Percentiles rank a stretch among this genome's conserved stretches.
These are phyloP conservation scores for Paracanthobrama guichenoti DNA, from an alignment of 2,113 vertebrate species.

Conservation along the genomic window DNA sequence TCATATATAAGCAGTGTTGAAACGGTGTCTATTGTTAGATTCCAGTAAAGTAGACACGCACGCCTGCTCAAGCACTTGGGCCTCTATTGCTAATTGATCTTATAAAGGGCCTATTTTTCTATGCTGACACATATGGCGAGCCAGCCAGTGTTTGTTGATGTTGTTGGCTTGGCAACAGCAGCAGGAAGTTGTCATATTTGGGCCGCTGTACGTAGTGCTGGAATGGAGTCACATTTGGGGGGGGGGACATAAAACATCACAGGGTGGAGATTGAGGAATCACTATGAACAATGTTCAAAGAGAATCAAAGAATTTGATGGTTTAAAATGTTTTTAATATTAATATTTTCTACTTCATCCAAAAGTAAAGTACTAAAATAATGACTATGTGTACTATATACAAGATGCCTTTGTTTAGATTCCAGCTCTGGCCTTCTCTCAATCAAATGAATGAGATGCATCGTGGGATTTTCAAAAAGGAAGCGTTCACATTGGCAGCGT, in stretches of 20 bases:
- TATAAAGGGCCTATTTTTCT: conserved; percentile 47
- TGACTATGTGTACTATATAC: too few species aligned
- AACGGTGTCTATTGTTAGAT: conserved; percentile 29
- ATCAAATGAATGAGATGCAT: too few species aligned
- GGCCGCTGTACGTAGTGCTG: conserved; percentile 21
- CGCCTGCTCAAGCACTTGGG: not conserved
- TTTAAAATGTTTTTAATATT: not conserved
- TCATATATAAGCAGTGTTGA: not conserved
- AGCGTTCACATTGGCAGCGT: too few species aligned
- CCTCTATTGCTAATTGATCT: conserved; percentile 41
- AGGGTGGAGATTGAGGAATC: not conserved
- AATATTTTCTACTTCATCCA: not conserved
- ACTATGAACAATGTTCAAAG: not conserved
- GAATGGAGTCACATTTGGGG: not conserved
- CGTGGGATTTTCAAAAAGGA: too few species aligned
- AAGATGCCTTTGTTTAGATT: too few species aligned
- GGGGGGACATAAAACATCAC: not conserved
- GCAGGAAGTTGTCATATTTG: conserved; percentile 42
- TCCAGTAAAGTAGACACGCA: not conserved
- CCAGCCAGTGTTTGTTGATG: conserved; percentile 59
- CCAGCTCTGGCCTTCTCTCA: too few species aligned
- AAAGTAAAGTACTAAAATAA: too few species aligned
- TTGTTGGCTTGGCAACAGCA: conserved; percentile 51
- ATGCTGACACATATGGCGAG: conserved; percentile 33
- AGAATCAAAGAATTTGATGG: not conserved